Percentiles rank a stretch among this genome's conserved stretches.
Evolutionary conservation across 64 coral and sea anemone species (phyloP).

Genomic region (Acropora yongei): DNA sequence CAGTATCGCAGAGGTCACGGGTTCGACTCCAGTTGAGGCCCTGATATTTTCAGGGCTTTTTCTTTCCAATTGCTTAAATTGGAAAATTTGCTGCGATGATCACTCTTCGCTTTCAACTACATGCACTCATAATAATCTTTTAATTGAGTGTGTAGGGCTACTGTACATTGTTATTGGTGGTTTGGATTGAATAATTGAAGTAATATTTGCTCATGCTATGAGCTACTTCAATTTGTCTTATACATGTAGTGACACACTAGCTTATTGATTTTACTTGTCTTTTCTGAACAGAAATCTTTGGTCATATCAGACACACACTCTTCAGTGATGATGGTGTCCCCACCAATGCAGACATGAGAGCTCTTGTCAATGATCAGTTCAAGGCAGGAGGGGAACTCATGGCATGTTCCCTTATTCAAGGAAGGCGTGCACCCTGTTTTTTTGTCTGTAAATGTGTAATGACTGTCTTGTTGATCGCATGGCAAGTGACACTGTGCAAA

Average conservation of each 20-base stretch:
- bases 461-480: conserved; percentile 69
- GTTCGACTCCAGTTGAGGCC: no score
- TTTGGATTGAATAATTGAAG: neutral
- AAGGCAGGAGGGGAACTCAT: conserved; percentile 66
- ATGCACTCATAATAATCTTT: neutral
- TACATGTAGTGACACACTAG: neutral
- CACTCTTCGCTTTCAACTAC: no score
- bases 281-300: conserved; percentile 48
- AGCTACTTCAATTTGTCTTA: neutral
- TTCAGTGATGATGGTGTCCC: conserved; percentile 64
- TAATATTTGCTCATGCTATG: neutral
- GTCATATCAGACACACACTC: conserved; percentile 46
- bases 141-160: neutral
- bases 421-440: conserved; percentile 57
- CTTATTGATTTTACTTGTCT: conserved; percentile 33
- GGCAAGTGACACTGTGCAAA: conserved; percentile 71
- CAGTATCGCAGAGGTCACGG: no score
- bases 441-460: conserved; percentile 56
- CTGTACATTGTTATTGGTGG: neutral
- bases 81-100: no score
- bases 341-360: conserved; percentile 57
- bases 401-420: conserved; percentile 67
- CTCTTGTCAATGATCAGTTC: conserved; percentile 76
- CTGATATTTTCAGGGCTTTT: no score
- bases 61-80: no score